Evolutionary conservation across 1,140 invertebrate genomes (phyloP).

Genomic region (Theocolax elegans): DNA sequence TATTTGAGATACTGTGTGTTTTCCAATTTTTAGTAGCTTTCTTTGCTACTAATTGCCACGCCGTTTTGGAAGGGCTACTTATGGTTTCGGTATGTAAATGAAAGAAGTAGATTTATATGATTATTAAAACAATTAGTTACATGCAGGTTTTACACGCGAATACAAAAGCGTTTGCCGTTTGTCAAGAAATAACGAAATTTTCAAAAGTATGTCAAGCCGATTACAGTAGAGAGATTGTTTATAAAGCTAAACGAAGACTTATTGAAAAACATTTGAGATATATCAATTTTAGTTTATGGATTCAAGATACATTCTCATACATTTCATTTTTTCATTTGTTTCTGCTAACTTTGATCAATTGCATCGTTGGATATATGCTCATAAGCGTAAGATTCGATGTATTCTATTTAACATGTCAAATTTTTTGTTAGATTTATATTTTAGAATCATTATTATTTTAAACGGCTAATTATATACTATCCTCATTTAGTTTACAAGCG

Average conservation of each 20-base stretch:
- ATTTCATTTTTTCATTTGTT: not conserved
- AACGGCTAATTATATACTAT: not conserved
- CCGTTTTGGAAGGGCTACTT: not conserved
- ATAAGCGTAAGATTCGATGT: not conserved
- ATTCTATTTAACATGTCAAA: not conserved
- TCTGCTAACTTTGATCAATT: not conserved
- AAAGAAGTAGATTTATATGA: not conserved
- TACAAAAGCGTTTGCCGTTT: too few relatives aligned
- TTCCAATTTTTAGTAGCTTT: too few relatives aligned
- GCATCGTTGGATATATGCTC: constrained; percentile 9
- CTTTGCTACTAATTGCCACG: too few relatives aligned
- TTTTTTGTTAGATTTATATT: not conserved
- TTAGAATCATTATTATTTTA: too few relatives aligned
- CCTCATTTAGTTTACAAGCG: not conserved
- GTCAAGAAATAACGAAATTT: too few relatives aligned
- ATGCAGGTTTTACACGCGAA: too few relatives aligned
- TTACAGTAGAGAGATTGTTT: not conserved
- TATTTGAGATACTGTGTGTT: too few relatives aligned
- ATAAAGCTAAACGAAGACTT: not conserved
- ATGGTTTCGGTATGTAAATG: not conserved
- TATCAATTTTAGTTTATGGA: too few relatives aligned
- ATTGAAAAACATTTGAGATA: not conserved
- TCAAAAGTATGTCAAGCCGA: too few relatives aligned
- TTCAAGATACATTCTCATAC: too few relatives aligned
- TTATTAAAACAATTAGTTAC: too few relatives aligned